Evolutionary conservation across 2,797 vertebrate genomes (phyloP).

Genomic region (Chelonia mydas): DNA sequence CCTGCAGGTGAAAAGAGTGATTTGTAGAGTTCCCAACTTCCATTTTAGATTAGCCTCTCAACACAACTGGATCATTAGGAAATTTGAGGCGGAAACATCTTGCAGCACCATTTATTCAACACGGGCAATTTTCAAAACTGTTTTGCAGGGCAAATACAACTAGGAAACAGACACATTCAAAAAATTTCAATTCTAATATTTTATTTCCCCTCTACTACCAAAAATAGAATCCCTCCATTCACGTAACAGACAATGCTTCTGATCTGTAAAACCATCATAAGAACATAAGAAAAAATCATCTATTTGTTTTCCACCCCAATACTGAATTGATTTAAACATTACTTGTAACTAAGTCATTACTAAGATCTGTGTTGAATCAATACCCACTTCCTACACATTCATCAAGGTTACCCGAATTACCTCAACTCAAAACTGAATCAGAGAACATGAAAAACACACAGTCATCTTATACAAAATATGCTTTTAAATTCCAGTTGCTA

Average conservation of each 20-base stretch:
- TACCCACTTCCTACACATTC: neutral
- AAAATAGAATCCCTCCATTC: neutral
- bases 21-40: accelerated
- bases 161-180: neutral
- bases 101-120: neutral
- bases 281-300: neutral
- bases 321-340: neutral
- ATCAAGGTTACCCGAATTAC: neutral
- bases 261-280: neutral
- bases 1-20: neutral
- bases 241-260: neutral
- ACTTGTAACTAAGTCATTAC: neutral
- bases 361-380: neutral
- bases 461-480: neutral
- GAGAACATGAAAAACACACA: neutral
- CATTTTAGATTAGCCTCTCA: neutral
- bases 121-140: neutral
- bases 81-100: neutral
- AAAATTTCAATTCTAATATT: neutral
- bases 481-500: neutral
- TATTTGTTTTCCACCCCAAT: neutral
- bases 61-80: neutral
- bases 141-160: neutral
- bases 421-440: neutral
- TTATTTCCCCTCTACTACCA: neutral